These are phyloP conservation scores for Trachelus troglodyta DNA, from an alignment of 2,888 invertebrate species.

Conservation along the genomic window DNA sequence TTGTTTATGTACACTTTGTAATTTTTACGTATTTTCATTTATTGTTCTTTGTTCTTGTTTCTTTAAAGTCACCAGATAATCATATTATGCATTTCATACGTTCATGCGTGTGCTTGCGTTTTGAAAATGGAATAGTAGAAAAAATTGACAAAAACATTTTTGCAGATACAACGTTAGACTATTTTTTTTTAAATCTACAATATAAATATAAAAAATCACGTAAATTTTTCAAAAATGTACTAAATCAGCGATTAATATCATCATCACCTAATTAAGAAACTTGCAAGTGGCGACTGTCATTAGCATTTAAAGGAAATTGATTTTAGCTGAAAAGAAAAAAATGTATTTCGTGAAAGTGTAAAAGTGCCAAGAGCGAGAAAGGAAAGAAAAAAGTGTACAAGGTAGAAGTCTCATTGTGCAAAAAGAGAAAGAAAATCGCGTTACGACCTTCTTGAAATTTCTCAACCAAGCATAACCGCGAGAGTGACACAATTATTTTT, in stretches of 20 bases:
- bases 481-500: not conserved
- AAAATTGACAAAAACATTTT: no score
- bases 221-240: no score
- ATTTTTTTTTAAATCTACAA: no score
- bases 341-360: slow-evolving; percentile 27
- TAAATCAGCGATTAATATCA: not conserved
- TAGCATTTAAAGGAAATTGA: not conserved
- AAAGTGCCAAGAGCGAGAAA: slow-evolving; percentile 36
- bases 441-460: not conserved
- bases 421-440: not conserved
- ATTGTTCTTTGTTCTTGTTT: not conserved
- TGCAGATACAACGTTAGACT: no score
- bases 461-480: not conserved
- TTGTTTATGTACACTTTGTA: not conserved
- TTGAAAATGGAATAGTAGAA: not conserved
- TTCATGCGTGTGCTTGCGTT: not conserved
- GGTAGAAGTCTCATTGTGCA: not conserved
- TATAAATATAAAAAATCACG: no score
- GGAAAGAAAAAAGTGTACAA: not conserved
- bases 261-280: not conserved
- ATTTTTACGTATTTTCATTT: not conserved
- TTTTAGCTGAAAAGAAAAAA: not conserved
- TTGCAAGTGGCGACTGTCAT: not conserved
- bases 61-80: not conserved
- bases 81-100: not conserved